These are phyloP conservation scores for Hystrix brachyura DNA, from an alignment of 2,113 vertebrate species.

Conservation along the genomic window DNA sequence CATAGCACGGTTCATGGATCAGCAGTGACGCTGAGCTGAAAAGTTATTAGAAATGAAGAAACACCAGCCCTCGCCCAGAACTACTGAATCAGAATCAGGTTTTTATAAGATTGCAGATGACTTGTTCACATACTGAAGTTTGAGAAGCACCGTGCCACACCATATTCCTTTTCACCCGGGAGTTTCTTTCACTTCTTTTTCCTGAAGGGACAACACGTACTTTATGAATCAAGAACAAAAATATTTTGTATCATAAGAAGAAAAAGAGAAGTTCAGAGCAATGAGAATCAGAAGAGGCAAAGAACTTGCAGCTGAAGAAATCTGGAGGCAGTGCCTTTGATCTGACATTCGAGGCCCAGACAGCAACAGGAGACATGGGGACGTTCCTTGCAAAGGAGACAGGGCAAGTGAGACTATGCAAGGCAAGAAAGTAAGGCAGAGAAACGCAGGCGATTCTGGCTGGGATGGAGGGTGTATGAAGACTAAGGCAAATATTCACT, in stretches of 20 bases:
- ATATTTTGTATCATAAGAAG: background rate
- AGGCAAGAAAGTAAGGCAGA: background rate
- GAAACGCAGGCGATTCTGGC: background rate
- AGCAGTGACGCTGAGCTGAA: background rate
- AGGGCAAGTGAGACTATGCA: background rate
- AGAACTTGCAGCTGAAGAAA: background rate
- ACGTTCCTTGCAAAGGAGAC: background rate
- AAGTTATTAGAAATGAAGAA: background rate
- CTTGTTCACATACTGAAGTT: background rate
- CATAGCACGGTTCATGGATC: too few relatives aligned
- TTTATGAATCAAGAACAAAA: constrained; percentile 39
- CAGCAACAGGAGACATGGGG: accelerated
- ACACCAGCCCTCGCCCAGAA: background rate
- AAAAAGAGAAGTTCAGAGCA: background rate
- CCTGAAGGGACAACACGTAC: background rate
- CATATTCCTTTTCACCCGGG: background rate
- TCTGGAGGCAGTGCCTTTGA: background rate
- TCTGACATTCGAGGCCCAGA: background rate
- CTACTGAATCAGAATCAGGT: background rate
- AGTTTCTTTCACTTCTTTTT: background rate
- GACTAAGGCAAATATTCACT: background rate
- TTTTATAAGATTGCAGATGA: background rate
- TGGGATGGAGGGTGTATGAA: background rate
- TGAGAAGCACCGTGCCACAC: background rate
- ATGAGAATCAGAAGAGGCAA: background rate